Conservation (phyloP, 2,113 vertebrate species). For the Melospiza georgiana region DNA sequence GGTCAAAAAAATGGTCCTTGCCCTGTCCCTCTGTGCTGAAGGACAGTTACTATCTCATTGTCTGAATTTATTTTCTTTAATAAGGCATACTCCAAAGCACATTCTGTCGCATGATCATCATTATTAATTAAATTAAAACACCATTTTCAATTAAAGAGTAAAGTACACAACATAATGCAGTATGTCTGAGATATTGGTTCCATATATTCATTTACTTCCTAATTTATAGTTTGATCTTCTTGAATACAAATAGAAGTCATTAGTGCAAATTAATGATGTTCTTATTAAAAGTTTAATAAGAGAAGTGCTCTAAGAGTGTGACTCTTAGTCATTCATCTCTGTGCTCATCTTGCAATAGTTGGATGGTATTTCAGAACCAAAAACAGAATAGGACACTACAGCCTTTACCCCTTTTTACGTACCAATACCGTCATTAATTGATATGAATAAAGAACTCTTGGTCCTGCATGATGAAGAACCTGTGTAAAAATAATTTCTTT, state of each 20-base stretch:
- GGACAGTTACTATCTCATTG: not conserved
- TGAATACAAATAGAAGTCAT: slow-evolving; percentile 15
- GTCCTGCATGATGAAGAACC: not conserved
- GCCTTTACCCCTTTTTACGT: not conserved
- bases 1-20: not conserved
- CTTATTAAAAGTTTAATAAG: slow-evolving; percentile 32
- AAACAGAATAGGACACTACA: not conserved
- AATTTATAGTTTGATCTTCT: not conserved
- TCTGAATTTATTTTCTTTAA: not conserved
- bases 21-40: not conserved
- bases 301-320: not conserved
- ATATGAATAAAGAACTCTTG: not conserved
- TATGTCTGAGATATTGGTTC: not conserved
- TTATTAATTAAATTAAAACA: slow-evolving; percentile 9
- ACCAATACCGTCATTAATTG: not conserved
- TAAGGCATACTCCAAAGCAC: not conserved
- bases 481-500: slow-evolving; percentile 13
- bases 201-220: not conserved
- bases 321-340: not conserved
- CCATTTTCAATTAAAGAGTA: not conserved
- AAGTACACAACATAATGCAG: not conserved
- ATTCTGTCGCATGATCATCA: not conserved
- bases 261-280: slow-evolving; percentile 25
- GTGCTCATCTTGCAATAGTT: not conserved
- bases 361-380: not conserved